Base-by-base conservation (phyloP, 1,140 invertebrate species). In the Penaeus japonicus region DNA sequence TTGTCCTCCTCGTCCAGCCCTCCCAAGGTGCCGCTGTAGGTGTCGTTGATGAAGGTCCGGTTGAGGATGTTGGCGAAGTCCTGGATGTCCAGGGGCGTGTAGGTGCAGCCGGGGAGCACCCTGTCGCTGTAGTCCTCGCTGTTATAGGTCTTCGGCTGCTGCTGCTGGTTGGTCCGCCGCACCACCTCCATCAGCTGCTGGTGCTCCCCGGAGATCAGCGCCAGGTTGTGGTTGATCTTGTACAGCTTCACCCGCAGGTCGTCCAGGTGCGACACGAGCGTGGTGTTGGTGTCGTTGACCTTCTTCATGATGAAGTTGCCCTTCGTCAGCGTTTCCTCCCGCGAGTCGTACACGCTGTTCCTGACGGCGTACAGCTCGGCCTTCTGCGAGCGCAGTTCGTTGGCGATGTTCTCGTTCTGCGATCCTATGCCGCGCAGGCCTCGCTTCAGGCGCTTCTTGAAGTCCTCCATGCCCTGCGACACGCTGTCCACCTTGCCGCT, bases 191-290 rank as follows among this genome's bases (percentile, higher is more conserved):
- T 89, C 65, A 90, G 79, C 53, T 80, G 62, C 86, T 89, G 83
- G 54, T 90, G 90, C 54, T 90, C 90, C 4, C 85, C 75, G 12
- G 85, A 87, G 65, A 90, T 89, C 27, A 89, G 85, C 27, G 80
- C 88, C 22, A 90, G 83, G 85, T 89, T 90, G 81, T 89, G 88
- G 75, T 90, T 90, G 18, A 90, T 89, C 62, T 89, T 89, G 62
- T 84, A 89, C 2, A 90, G 78, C 55, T 90, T 87, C 39, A 62
- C 75, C 5, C 89, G 88, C 62, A 90, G 83, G 77, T 89, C 90
- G 20, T 77, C 85, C 47, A 90, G 73, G 85, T 90, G 89, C 73
- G 89, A 90, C 2, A 90, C 85, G 30, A 90, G 70, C 3, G 90
- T 89, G 15, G 54, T 59, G 59, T 90, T 90, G 1, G 90, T 89